phyloP scores from a whole-genome alignment of 2,888 invertebrate genomes.

The Caenorhabditis japonica region DNA sequence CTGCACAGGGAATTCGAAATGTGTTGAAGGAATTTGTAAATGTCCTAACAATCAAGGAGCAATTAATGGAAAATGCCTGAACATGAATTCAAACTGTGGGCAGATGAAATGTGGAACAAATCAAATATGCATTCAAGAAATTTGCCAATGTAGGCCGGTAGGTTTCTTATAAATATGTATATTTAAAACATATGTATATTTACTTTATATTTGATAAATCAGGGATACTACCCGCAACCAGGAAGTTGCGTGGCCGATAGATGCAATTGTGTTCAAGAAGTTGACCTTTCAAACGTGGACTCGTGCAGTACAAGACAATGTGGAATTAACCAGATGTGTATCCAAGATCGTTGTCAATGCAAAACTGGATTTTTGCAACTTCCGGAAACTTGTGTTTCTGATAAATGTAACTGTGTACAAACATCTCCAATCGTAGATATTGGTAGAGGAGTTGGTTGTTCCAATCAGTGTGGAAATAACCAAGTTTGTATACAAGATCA shows the following conservation, averaged over 20 bases:
- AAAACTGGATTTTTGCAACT: slow-evolving; percentile 30
- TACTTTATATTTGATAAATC: too few species aligned
- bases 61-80: slow-evolving; percentile 71
- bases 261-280: slow-evolving; percentile 54
- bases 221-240: slow-evolving; percentile 43
- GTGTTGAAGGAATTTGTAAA: slow-evolving; percentile 69
- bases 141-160: slow-evolving; percentile 34
- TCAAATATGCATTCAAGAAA: slow-evolving; percentile 35
- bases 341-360: slow-evolving; percentile 48
- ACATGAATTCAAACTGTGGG: slow-evolving; percentile 42
- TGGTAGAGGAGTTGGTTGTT: slow-evolving; percentile 9
- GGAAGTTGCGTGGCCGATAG: slow-evolving; percentile 43
- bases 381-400: slow-evolving; percentile 29
- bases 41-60: slow-evolving; percentile 64
- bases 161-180: not conserved
- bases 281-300: slow-evolving; percentile 4
- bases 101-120: slow-evolving; percentile 36
- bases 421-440: slow-evolving; percentile 22
- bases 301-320: slow-evolving; percentile 32
- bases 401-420: slow-evolving; percentile 40
- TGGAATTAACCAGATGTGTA: slow-evolving; percentile 35
- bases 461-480: slow-evolving; percentile 34
- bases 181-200: not conserved
- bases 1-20: slow-evolving; percentile 73
- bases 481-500: slow-evolving; percentile 48